These are phyloP conservation scores for Brachionus paranguensis DNA, from an alignment of 1,140 invertebrate species.

Conservation along the genomic window DNA sequence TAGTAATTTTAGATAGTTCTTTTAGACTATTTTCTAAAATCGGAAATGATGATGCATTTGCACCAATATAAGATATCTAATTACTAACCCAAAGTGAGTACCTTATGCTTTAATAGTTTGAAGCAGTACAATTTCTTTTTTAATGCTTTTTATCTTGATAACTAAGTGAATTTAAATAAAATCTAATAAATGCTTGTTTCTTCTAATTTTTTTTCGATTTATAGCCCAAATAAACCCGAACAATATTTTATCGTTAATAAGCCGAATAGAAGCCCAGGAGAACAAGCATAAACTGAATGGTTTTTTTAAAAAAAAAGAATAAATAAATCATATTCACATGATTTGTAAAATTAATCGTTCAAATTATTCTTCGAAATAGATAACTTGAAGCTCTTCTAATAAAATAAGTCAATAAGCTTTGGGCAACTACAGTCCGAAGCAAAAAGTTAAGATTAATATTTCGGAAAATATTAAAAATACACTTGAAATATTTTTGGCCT, in stretches of 20 bases:
- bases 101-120: neutral
- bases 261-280: neutral
- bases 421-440: neutral
- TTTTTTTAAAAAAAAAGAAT: neutral
- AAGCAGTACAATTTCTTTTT: neutral
- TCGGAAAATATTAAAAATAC: neutral
- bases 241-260: neutral
- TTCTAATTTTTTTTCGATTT: neutral
- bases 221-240: neutral
- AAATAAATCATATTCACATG: neutral
- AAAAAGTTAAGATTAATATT: neutral
- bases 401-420: neutral
- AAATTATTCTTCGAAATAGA: neutral
- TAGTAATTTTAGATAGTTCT: too few relatives aligned
- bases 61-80: neutral
- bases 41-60: too few relatives aligned
- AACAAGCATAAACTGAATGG: neutral
- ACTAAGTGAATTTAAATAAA: neutral
- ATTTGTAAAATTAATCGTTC: slow-evolving; percentile 1
- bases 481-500: neutral
- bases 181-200: neutral
- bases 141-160: neutral
- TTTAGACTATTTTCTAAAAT: too few relatives aligned
- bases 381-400: neutral
- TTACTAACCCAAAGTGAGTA: neutral